These are phyloP conservation scores for Prenolepis imparis DNA, from an alignment of 2,888 invertebrate genomes.

Conservation along the genomic window DNA sequence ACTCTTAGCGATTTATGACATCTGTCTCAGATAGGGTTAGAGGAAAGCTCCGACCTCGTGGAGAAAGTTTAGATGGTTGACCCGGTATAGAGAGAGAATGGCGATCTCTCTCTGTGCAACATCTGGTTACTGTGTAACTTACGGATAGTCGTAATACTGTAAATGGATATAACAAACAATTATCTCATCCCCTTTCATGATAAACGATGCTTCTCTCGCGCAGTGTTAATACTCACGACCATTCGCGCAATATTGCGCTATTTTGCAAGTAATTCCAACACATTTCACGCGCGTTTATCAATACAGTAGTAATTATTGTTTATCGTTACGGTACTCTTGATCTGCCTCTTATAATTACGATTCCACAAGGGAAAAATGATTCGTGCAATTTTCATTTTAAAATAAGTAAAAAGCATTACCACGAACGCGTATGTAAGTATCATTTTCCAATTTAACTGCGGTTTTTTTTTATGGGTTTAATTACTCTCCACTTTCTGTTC, in stretches of 20 bases:
- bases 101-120: conserved; percentile 20
- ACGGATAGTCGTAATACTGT: conserved; percentile 20
- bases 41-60: neutral
- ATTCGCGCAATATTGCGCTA: neutral
- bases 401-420: conserved; percentile 2
- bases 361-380: neutral
- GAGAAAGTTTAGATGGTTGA: conserved; percentile 45
- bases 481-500: neutral
- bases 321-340: neutral
- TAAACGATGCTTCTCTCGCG: conserved; percentile 38
- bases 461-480: conserved; percentile 20
- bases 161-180: conserved; percentile 54
- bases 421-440: neutral
- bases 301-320: conserved; percentile 11
- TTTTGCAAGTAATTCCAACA: conserved; percentile 23
- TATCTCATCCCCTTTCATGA: conserved; percentile 27
- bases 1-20: conserved; percentile 49
- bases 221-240: neutral
- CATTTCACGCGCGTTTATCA: conserved; percentile 11
- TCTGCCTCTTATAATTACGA: conserved; percentile 9
- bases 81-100: neutral
- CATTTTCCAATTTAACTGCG: conserved; percentile 21
- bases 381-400: conserved; percentile 7
- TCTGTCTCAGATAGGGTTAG: conserved; percentile 10
- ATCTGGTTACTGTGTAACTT: conserved; percentile 47